A percentile compares a stretch with the other conserved stretches of the same genome.
phyloP scores from a whole-genome alignment of 2,797 vertebrate species.

The Crypturellus tataupa region DNA sequence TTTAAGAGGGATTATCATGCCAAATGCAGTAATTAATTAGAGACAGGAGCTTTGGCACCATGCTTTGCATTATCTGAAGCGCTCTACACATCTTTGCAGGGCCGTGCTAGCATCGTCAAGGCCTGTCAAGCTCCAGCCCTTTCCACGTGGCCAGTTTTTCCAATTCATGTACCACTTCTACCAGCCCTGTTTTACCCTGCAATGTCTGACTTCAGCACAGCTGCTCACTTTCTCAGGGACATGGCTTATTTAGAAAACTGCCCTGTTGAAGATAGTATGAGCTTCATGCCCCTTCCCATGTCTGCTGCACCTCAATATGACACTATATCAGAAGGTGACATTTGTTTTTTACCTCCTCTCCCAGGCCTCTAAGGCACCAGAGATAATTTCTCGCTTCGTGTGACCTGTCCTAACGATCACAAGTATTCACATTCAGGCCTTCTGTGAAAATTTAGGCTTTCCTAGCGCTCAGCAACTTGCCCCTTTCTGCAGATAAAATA shows the following conservation, averaged over 20 bases:
- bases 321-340: not conserved
- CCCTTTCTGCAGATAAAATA: not conserved
- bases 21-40: conserved; percentile 37
- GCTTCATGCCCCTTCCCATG: not conserved
- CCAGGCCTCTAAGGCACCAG: not conserved
- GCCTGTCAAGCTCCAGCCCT: not conserved
- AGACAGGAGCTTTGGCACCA: not conserved
- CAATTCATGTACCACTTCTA: not conserved
- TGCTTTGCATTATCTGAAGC: not conserved
- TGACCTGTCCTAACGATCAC: not conserved
- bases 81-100: fast-evolving
- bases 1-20: not conserved
- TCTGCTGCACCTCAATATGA: fast-evolving
- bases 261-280: not conserved
- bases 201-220: not conserved
- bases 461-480: not conserved
- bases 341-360: not conserved
- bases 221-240: not conserved
- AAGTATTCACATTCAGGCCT: not conserved
- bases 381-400: not conserved
- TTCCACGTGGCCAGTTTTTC: not conserved
- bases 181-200: not conserved
- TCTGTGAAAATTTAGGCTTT: not conserved
- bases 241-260: not conserved
- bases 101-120: not conserved